Base-by-base conservation (phyloP, 2,797 vertebrate species). In the Chiloscyllium punctatum region DNA sequence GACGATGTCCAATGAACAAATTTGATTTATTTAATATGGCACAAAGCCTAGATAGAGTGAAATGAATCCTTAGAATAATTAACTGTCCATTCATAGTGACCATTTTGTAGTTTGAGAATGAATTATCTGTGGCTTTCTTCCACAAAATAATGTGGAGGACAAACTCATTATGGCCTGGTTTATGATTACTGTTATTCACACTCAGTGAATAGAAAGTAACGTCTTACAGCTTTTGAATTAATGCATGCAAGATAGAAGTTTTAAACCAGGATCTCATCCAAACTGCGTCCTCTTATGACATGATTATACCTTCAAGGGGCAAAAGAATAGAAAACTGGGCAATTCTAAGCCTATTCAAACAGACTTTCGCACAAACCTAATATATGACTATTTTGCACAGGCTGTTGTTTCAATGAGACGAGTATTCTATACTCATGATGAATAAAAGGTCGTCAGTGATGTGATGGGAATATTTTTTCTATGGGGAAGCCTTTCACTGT, bases 1-100 rank as follows among this genome's bases (percentile, higher is more conserved):
- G 96, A 96, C 96, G 96, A 96, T 71, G 95, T 87, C 95, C 96
- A 96, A 95, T 96, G 95, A 92, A 96, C 37, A 96, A 96, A 96
- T 96, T 96, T 95, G 96, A 95, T 82, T 94, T 53, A 95, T 82
- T 94, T 72, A 95, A 96, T 96, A 96, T 96, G 96, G 96, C 91
- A 94, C 96, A 95, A 96, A 96, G 96, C 96, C 96, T 77, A n/a
- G 96, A 96, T 77, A n/a, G 96, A 96, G 96, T 96, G 95, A 95
- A 95, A 96, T 96, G 96, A 96, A 96, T 96, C 94, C 77, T 96
- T 96, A 48, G 68, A 94, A 94, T 94, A 94, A 94, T 25, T 42
- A 94, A 94, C 42, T 94, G 92, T 72, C 21, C 42, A 25, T 94
- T 71, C 48, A 74, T 51, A 72, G 68, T 30, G 92, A 72, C 7